Percentiles rank a stretch among this genome's conserved stretches.
Conservation (phyloP, 2,113 vertebrate species). For the Elephantulus edwardii region DNA sequence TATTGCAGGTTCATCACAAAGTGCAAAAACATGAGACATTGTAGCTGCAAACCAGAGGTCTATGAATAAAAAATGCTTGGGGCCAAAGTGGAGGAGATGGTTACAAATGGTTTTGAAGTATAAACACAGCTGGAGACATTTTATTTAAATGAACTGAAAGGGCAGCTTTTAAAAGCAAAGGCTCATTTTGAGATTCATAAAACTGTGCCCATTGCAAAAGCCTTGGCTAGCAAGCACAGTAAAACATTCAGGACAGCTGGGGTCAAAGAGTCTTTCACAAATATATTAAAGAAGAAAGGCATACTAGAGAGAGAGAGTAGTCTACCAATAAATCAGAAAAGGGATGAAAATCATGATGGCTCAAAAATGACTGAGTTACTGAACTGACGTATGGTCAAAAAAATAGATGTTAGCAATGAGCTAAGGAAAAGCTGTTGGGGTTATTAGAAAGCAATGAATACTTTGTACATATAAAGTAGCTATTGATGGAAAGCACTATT, state of each 20-base stretch:
- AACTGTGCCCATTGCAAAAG: conserved; percentile 46
- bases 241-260: conserved; percentile 71
- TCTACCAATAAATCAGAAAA: conserved; percentile 67
- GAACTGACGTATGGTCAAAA: conserved; percentile 14
- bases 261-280: conserved; percentile 69
- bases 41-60: not conserved
- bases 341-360: conserved; percentile 57
- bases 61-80: conserved; percentile 6
- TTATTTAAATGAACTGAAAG: conserved; percentile 58
- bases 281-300: conserved; percentile 63
- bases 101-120: conserved; percentile 50
- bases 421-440: not conserved
- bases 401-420: conserved; percentile 44
- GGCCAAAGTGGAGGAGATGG: conserved; percentile 31
- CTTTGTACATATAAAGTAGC: conserved; percentile 16
- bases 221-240: conserved; percentile 51
- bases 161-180: conserved; percentile 63
- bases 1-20: not conserved
- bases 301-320: conserved; percentile 37
- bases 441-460: conserved; percentile 46
- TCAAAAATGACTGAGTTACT: conserved; percentile 53
- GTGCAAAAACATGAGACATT: not conserved
- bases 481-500: conserved; percentile 15
- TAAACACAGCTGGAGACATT: conserved; percentile 64
- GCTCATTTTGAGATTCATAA: conserved; percentile 61